Evolutionary conservation across 2,113 vertebrate species (phyloP).

Genomic region (Chitala chitala): DNA sequence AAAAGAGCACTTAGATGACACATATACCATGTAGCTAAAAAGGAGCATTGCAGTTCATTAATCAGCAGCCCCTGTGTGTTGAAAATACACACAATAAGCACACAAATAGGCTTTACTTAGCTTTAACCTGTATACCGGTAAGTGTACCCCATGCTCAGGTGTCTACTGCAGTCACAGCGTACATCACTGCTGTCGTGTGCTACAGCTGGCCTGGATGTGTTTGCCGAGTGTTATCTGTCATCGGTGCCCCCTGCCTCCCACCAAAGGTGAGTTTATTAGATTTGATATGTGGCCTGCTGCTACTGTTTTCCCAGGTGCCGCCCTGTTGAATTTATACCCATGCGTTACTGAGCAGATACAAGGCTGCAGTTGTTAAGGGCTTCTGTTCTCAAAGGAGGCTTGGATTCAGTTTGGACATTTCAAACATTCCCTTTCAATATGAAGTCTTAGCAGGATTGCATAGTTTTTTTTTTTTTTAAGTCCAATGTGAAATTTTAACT

Average conservation of each 20-base stretch:
- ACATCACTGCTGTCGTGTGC: conserved; percentile 25
- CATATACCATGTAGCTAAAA: too few species aligned
- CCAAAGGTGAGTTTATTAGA: conserved; percentile 57
- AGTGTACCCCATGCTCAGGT: too few species aligned
- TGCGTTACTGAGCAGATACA: conserved; percentile 53
- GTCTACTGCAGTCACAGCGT: background rate
- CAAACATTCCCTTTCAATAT: conserved; percentile 27
- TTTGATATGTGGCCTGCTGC: conserved; percentile 55
- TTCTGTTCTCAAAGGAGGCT: conserved; percentile 34
- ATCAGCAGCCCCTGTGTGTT: too few species aligned
- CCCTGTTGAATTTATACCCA: conserved; percentile 54
- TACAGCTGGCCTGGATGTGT: background rate
- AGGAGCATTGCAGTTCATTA: too few species aligned
- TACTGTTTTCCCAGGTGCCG: conserved; percentile 63
- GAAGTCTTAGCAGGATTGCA: background rate
- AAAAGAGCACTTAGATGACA: too few species aligned
- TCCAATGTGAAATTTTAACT: background rate
- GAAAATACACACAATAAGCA: too few species aligned
- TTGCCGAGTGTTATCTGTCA: conserved; percentile 59
- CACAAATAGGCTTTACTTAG: too few species aligned
- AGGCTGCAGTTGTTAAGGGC: conserved; percentile 50
- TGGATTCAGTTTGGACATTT: conserved; percentile 11
- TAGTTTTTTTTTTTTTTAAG: background rate
- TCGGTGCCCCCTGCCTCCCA: conserved; percentile 43
- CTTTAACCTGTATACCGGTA: too few species aligned